These are phyloP conservation scores for Mustela nigripes DNA, from an alignment of 2,113 vertebrate species.

Conservation along the genomic window DNA sequence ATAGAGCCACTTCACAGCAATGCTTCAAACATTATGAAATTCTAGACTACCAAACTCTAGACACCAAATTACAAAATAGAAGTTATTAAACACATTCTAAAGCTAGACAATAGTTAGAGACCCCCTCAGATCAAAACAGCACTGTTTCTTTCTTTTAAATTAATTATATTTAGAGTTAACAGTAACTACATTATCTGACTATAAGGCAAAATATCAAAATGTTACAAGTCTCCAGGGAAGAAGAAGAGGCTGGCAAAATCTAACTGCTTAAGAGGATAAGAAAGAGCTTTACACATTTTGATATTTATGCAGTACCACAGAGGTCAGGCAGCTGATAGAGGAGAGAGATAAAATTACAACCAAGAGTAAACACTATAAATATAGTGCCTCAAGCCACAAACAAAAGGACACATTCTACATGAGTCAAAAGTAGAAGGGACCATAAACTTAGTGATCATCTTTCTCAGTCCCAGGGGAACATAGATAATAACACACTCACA, in stretches of 20 bases:
- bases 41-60: background rate
- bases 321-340: background rate
- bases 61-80: background rate
- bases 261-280: conserved; percentile 30
- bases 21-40: background rate
- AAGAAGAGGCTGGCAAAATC: conserved; percentile 16
- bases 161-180: conserved; percentile 27
- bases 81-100: conserved; percentile 49
- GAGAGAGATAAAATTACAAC: conserved; percentile 28
- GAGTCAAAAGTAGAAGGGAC: background rate
- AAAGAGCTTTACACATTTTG: background rate
- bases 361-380: conserved; percentile 16
- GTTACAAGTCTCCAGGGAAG: conserved; percentile 9
- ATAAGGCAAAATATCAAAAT: background rate
- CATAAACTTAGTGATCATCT: background rate
- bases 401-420: background rate
- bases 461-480: background rate
- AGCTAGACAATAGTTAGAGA: background rate
- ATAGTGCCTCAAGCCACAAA: conserved; percentile 3
- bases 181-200: conserved; percentile 3
- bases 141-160: background rate
- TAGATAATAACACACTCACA: background rate
- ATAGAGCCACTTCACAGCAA: background rate
- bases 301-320: background rate
- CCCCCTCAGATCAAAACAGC: background rate